These are phyloP conservation scores for Orthonychiurus folsomi DNA, from an alignment of 2,888 invertebrate species.

Conservation along the genomic window DNA sequence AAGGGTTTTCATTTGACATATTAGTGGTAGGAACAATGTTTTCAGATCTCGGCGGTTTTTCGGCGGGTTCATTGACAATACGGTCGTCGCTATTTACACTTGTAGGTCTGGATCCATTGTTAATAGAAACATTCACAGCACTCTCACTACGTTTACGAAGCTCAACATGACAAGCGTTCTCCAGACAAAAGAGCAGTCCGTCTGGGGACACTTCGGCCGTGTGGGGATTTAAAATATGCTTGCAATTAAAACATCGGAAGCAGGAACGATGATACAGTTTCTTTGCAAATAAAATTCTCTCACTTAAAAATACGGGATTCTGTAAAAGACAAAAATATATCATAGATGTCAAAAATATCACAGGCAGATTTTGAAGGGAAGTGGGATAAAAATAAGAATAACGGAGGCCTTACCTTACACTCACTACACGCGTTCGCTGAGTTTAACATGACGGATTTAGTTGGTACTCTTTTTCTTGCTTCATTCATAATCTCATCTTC, in stretches of 20 bases:
- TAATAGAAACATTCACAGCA: background rate
- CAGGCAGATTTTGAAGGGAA: no score
- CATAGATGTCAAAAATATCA: no score
- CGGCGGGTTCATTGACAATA: background rate
- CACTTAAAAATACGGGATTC: slow-evolving; percentile 37
- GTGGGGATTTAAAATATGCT: slow-evolving; percentile 33
- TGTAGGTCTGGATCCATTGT: background rate
- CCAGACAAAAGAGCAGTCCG: slow-evolving; percentile 32
- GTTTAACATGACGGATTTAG: background rate
- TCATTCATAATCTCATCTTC: slow-evolving; percentile 6
- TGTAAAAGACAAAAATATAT: no score
- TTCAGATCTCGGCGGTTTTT: background rate
- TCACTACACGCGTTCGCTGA: background rate
- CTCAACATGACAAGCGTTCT: slow-evolving; percentile 31
- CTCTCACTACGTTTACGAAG: slow-evolving; percentile 20
- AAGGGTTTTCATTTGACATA: background rate
- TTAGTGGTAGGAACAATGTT: background rate
- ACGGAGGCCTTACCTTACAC: background rate
- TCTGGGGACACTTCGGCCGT: slow-evolving; percentile 33
- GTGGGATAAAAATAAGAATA: no score
- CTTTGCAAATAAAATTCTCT: slow-evolving; percentile 34
- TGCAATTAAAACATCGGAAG: slow-evolving; percentile 36
- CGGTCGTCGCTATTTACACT: background rate
- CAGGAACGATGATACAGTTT: slow-evolving; percentile 38
- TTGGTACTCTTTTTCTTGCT: background rate